Evolutionary conservation across 1,140 invertebrate species (phyloP), one percentile per base, ranked within the genome.

Genomic region (Diplogasteroides magnus): DNA sequence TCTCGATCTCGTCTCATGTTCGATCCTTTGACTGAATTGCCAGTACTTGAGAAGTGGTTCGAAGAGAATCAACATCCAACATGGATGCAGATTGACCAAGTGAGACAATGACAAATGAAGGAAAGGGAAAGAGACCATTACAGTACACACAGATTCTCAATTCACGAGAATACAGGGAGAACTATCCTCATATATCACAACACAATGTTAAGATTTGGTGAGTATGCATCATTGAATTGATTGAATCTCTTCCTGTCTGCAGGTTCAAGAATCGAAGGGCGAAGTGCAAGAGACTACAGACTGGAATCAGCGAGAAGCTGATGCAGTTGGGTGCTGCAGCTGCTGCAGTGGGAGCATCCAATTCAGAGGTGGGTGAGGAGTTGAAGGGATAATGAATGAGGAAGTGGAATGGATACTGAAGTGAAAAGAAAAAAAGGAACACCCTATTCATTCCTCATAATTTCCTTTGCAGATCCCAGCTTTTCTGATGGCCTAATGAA

Each of bases 191-290:
- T 13, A 80, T 81, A 58, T 76, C 73, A 15, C 78, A 79, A 14
- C 79, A 81, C 68, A 81, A 81, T 63, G 79, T 81, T 26, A 81
- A 81, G 66, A 61, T 72, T 26, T 32, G 0, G 0, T 15, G 0
- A 32, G 29, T 26, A 59, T 1, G 15, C 26, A 31, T 60, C 19
- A 32, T 13, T 62, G 6, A 2, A 23, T 59, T 6, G n/a, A n/a
- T 14, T n/a, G 11, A 25, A 61, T 61, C 28, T 26, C 23, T 61
- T 11, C 0, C 23, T 23, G 6, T 61, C 23, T 23, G 6, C 66
- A 81, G 79, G 79, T 81, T 81, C 74, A 81, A 79, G 64, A 79
- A 79, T 67, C 78, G 78, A 2, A 64, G 78, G n/a, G 79, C 79
- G 11, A 81, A 81, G 63, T 77, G 75, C 72, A 81, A 81, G 62